Percentiles rank a stretch among this genome's conserved stretches.
phyloP scores from a whole-genome alignment of 2,888 invertebrate genomes.

The Autographa pulchrina region DNA sequence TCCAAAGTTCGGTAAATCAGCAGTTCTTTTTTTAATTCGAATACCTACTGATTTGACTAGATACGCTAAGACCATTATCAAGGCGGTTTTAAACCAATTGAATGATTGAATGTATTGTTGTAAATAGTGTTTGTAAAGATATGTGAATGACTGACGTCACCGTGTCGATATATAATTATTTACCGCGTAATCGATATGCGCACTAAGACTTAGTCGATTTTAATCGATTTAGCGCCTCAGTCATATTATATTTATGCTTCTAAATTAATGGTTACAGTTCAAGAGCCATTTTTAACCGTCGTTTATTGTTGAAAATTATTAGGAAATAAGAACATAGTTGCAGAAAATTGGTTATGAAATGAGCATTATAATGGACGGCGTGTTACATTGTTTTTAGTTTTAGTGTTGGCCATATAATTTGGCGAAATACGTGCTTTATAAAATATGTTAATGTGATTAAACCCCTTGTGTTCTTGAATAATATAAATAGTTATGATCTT shows the following conservation, averaged over 20 bases:
- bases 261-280: conserved; percentile 24
- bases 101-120: conserved; percentile 65
- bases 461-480: not conserved
- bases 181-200: conserved; percentile 26
- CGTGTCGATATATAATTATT: conserved; percentile 58
- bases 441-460: conserved; percentile 19
- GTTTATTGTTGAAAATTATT: conserved; percentile 50
- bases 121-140: conserved; percentile 75
- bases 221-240: conserved; percentile 27
- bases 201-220: conserved; percentile 9
- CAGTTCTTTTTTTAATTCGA: conserved; percentile 57
- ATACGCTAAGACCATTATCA: conserved; percentile 66
- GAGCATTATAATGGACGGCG: conserved; percentile 30
- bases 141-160: conserved; percentile 78
- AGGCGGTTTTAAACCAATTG: conserved; percentile 76
- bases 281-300: conserved; percentile 28
- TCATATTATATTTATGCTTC: conserved; percentile 23
- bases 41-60: conserved; percentile 66
- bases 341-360: conserved; percentile 39
- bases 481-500: not conserved
- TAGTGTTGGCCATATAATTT: conserved; percentile 52
- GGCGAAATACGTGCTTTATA: conserved; percentile 41
- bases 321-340: conserved; percentile 40
- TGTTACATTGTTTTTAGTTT: conserved; percentile 31
- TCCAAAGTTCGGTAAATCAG: conserved; percentile 57